Evolutionary conservation across 2,888 invertebrate species (phyloP).

Genomic region (Euplagia quadripunctaria): DNA sequence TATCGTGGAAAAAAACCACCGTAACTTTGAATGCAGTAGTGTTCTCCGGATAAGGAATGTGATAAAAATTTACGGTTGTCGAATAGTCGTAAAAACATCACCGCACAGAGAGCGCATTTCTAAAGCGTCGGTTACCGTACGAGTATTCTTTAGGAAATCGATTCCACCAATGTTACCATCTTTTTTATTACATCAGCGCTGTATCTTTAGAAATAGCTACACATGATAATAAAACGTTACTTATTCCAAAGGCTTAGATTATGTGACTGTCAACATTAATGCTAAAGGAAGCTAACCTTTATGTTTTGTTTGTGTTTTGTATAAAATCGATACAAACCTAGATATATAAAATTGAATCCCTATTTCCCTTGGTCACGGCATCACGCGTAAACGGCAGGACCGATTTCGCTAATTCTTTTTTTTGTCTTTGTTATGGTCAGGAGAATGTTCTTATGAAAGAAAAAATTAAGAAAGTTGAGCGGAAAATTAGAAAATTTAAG

Average conservation of each 20-base stretch:
- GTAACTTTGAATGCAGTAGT: slow-evolving; percentile 39
- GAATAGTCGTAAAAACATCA: slow-evolving; percentile 70
- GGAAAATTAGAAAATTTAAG: too few relatives aligned
- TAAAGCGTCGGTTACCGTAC: slow-evolving; percentile 47
- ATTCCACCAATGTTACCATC: slow-evolving; percentile 18
- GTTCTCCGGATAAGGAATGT: slow-evolving; percentile 54
- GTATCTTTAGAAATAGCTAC: not conserved
- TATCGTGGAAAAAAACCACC: slow-evolving; percentile 28
- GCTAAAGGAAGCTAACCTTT: not conserved
- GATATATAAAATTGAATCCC: too few relatives aligned
- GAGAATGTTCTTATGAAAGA: too few relatives aligned
- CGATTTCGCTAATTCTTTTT: too few relatives aligned
- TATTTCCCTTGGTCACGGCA: too few relatives aligned
- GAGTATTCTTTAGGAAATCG: slow-evolving; percentile 35
- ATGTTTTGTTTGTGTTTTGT: not conserved
- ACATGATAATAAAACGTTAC: not conserved
- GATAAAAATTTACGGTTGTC: slow-evolving; percentile 68
- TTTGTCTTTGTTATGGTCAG: too few relatives aligned
- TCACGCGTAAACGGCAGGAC: too few relatives aligned
- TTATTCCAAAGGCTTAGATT: not conserved
- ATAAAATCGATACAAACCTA: not conserved
- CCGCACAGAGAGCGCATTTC: slow-evolving; percentile 58
- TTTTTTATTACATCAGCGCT: slow-evolving; percentile 9
- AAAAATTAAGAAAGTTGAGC: too few relatives aligned
- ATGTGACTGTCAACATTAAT: not conserved